Evolutionary conservation across 1,140 invertebrate genomes (phyloP), one percentile per base, ranked within the genome.

Genomic region (Bacillus rossius): DNA sequence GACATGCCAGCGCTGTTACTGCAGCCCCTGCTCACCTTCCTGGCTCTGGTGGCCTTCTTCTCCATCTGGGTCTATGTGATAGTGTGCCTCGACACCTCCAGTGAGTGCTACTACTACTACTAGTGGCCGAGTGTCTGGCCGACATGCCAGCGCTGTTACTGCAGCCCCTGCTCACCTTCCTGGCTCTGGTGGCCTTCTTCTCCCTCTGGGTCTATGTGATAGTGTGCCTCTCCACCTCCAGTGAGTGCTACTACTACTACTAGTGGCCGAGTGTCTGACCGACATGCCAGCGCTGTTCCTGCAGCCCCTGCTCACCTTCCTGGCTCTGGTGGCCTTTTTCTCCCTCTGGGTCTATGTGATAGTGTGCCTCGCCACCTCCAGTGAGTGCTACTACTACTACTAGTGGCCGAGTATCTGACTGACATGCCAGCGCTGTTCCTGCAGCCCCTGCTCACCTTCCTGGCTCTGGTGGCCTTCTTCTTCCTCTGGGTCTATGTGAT

Each of bases 21-120:
- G 19, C 93, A 95, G 68, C 94, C 94, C 1, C 69, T 96, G 1
- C 75, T 93, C 57, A 96, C 94, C 0, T 94, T 94, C 69, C 60
- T 89, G 43, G 80, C 87, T 47, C 76, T 96, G 0, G 72, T 88
- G 23, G 59, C 84, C 40, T 96, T 96, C 71, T 88, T 94, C 61
- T 73, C 84, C 40, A 92, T 91, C 77, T 96, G 92, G 92, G 77
- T 93, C 1, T 78, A 81, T 26, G 84, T 96, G 37, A 82, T 96
- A 61, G 74, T 85, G 22, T 84, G 77, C 65, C 72, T 89, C 4
- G 81, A 82, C n/a, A 87, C 86, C 62, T 79, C 85, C 37, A 79
- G 87, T 89, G 77, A 82, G 83, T 78, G 41, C n/a, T n/a, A n/a
- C n/a, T n/a, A n/a, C n/a, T n/a, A n/a, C n/a, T n/a, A n/a, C n/a